Conservation (phyloP, 2,113 vertebrate genomes). For the Nyctibius bracteatus region DNA sequence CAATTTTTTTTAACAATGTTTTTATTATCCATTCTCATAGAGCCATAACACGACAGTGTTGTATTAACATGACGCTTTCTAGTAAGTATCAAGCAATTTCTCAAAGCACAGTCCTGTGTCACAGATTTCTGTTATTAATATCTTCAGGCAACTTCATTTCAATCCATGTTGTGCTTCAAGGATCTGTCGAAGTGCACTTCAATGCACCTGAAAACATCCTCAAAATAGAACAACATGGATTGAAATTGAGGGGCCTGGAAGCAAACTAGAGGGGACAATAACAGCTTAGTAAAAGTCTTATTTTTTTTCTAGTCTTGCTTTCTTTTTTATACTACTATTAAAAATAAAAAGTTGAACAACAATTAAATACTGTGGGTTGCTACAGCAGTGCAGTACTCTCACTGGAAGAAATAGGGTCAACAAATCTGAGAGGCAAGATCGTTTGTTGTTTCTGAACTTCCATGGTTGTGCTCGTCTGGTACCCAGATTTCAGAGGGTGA, state of each 20-base stretch:
- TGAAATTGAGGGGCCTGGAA: constrained; percentile 36
- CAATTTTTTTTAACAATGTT: neutral
- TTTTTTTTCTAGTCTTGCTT: neutral
- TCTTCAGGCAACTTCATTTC: constrained; percentile 26
- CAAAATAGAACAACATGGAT: neutral
- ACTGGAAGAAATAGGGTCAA: neutral
- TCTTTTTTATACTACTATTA: neutral
- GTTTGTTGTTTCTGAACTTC: neutral
- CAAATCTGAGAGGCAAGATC: neutral
- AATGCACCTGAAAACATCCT: neutral
- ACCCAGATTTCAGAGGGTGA: neutral
- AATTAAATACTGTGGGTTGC: neutral
- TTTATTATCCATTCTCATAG: neutral
- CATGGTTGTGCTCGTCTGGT: neutral
- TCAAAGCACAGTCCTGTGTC: neutral
- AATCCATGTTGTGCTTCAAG: neutral
- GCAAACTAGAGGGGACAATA: neutral
- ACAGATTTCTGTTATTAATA: neutral
- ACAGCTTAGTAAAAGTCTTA: neutral
- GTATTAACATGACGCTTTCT: neutral
- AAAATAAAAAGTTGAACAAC: neutral
- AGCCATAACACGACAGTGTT: neutral
- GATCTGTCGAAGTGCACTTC: constrained; percentile 1
- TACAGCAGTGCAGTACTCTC: neutral
- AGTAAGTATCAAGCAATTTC: constrained; percentile 26